Conservation (phyloP, 1,140 invertebrate species). For the Drosophila saltans region DNA sequence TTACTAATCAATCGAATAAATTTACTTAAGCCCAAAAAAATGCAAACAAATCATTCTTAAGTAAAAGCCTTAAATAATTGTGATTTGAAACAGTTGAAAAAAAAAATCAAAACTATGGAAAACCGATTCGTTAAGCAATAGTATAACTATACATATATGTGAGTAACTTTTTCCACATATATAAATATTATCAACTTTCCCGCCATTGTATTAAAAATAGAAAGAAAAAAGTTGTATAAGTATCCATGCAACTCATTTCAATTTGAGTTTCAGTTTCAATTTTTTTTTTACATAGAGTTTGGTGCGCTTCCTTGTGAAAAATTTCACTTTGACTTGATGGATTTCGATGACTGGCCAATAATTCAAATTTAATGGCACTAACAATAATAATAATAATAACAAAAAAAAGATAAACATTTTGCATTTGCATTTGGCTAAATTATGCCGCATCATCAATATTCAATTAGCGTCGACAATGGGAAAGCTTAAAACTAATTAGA, state of each 20-base stretch:
- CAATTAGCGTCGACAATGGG: conserved; percentile 49
- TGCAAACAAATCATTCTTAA: not conserved
- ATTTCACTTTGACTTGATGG: conserved; percentile 49
- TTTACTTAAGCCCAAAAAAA: too few species aligned
- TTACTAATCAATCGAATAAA: too few species aligned
- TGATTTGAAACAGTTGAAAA: conserved; percentile 8
- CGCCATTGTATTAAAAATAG: not conserved
- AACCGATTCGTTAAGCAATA: conserved; percentile 4
- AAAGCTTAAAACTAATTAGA: conserved; percentile 45
- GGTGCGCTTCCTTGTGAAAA: conserved; percentile 76
- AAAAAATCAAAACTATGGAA: not conserved
- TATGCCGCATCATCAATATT: conserved; percentile 61
- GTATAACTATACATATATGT: not conserved
- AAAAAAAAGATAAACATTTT: conserved; percentile 39
- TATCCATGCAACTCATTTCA: conserved; percentile 21
- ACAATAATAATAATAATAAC: conserved; percentile 24
- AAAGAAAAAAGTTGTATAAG: conserved; percentile 20
- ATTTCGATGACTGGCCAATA: conserved; percentile 46
- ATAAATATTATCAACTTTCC: conserved; percentile 1
- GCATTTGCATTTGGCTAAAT: conserved; percentile 34
- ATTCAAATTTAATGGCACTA: conserved; percentile 65
- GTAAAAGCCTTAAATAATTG: conserved; percentile 1
- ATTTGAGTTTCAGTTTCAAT: conserved; percentile 39
- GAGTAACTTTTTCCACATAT: not conserved
- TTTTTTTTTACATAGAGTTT: not conserved